phyloP scores from a whole-genome alignment of 2,888 invertebrate genomes.

The Drosophila testacea region DNA sequence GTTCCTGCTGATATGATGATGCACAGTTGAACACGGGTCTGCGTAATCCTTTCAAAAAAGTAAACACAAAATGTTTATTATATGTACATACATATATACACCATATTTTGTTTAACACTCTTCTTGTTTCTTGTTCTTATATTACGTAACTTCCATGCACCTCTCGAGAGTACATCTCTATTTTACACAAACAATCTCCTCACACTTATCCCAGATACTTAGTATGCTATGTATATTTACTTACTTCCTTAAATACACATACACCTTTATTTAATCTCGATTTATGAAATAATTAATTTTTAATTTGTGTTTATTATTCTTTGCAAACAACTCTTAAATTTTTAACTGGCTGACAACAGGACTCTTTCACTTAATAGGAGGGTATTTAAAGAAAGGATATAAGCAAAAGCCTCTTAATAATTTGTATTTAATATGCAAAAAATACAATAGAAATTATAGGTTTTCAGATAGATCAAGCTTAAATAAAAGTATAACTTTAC shows the following conservation, averaged over 20 bases:
- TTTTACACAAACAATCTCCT: neutral
- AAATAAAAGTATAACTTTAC: too few species aligned
- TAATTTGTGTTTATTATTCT: neutral
- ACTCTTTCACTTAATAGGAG: neutral
- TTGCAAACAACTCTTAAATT: neutral
- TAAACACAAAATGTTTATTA: conserved; percentile 72
- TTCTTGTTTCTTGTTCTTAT: neutral
- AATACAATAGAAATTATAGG: too few species aligned
- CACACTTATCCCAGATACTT: neutral
- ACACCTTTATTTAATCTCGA: neutral
- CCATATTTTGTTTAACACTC: conserved; percentile 29
- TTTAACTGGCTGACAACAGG: neutral
- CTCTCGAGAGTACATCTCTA: neutral
- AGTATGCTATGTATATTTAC: conserved; percentile 1
- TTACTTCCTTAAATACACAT: neutral
- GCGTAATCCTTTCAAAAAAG: conserved; percentile 85
- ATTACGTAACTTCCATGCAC: conserved; percentile 10
- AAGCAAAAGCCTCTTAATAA: too few species aligned
- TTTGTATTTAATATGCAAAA: too few species aligned
- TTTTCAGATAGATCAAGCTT: too few species aligned
- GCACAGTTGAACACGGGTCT: conserved; percentile 84
- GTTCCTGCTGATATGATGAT: conserved; percentile 42
- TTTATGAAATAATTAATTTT: neutral
- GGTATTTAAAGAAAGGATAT: neutral
- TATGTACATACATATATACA: conserved; percentile 27